phyloP scores from a whole-genome alignment of 2,113 vertebrate genomes.

The Oncorhynchus masou region DNA sequence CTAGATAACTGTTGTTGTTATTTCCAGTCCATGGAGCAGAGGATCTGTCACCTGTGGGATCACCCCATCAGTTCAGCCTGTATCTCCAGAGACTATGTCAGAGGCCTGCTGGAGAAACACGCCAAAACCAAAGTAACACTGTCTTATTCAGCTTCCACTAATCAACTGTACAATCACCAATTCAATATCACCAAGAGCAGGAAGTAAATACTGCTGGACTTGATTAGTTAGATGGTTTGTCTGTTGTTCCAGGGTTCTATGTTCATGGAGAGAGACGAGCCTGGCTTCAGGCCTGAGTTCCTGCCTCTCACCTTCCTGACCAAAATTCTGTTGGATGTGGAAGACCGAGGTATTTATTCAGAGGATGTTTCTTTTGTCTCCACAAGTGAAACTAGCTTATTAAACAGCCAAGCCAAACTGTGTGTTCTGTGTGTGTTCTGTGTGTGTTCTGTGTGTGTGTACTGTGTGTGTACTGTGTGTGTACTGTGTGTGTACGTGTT shows the following conservation, averaged over 20 bases:
- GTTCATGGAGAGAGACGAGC: conserved; percentile 66
- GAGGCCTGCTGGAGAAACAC: conserved; percentile 74
- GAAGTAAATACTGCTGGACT: too few species aligned
- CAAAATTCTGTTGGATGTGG: conserved; percentile 79
- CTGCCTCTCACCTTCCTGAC: conserved; percentile 88
- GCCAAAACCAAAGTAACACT: conserved; percentile 75
- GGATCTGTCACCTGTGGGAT: conserved; percentile 83
- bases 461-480: too few species aligned
- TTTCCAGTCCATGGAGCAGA: conserved; percentile 77
- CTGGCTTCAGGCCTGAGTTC: conserved; percentile 76
- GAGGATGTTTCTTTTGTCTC: background rate
- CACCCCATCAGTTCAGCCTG: conserved; percentile 83
- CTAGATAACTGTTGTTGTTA: conserved; percentile 20
- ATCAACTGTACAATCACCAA: too few species aligned
- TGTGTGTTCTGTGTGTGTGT: background rate
- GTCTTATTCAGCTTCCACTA: background rate
- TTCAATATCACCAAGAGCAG: too few species aligned
- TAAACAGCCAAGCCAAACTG: background rate
- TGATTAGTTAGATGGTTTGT: background rate
- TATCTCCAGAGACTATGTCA: conserved; percentile 83
- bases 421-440: background rate
- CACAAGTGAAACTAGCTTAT: conserved; percentile 4
- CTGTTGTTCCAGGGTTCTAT: conserved; percentile 64
- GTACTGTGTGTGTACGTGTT: conserved; percentile 1
- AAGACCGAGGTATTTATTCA: conserved; percentile 73